A percentile compares a stretch with the other conserved stretches of the same genome.
These are phyloP conservation scores for Pseudorhombus dupliciocellatus DNA, from an alignment of 2,113 vertebrate genomes.

Conservation along the genomic window DNA sequence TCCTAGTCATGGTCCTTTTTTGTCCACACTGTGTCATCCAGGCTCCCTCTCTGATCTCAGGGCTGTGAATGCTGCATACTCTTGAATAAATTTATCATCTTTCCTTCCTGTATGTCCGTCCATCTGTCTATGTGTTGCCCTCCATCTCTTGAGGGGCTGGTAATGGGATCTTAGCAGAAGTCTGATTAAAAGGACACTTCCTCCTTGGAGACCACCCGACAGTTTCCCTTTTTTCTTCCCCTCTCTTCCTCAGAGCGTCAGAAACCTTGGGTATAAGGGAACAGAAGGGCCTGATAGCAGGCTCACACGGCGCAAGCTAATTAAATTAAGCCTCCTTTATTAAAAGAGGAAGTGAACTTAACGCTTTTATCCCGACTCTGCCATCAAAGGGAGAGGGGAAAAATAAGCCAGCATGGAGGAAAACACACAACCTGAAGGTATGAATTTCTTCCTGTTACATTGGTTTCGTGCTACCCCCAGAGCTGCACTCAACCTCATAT, in stretches of 20 bases:
- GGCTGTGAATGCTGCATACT: constrained; percentile 37
- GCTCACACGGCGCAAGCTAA: constrained; percentile 75
- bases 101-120: constrained; percentile 56
- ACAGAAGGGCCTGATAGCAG: constrained; percentile 74
- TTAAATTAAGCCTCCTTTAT: constrained; percentile 84
- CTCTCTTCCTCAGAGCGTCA: constrained; percentile 75
- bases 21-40: neutral
- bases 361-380: constrained; percentile 77
- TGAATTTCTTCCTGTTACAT: constrained; percentile 76
- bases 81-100: constrained; percentile 38
- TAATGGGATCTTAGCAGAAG: constrained; percentile 79
- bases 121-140: constrained; percentile 61
- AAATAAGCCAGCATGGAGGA: constrained; percentile 54
- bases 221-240: constrained; percentile 62
- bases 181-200: constrained; percentile 84
- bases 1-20: neutral
- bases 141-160: constrained; percentile 68
- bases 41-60: constrained; percentile 23
- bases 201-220: constrained; percentile 79
- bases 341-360: constrained; percentile 81
- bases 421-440: constrained; percentile 78
- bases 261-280: constrained; percentile 73
- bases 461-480: constrained; percentile 46
- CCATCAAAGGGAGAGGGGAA: constrained; percentile 77
- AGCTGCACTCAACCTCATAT: constrained; percentile 56